These are phyloP conservation scores for Cheilosia scutellata DNA, from an alignment of 2,888 invertebrate genomes.

Conservation along the genomic window DNA sequence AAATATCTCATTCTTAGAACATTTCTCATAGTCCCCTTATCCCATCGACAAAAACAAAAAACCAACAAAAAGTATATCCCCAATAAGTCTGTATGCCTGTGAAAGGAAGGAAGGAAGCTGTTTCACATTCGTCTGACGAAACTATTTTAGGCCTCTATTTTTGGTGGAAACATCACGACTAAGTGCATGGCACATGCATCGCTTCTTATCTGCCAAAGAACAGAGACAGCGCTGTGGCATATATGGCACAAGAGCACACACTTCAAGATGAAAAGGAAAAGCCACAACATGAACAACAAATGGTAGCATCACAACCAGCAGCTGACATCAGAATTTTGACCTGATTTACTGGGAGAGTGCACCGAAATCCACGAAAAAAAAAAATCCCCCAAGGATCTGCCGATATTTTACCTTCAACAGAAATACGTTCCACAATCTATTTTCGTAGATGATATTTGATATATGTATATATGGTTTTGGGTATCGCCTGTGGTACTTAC, in stretches of 20 bases:
- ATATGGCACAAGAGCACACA: constrained; percentile 14
- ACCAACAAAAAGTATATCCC: constrained; percentile 1
- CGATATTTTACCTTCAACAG: constrained; percentile 5
- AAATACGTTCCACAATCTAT: constrained; percentile 42
- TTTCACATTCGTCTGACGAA: constrained; percentile 37
- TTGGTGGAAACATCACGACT: constrained; percentile 34
- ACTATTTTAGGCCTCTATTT: constrained; percentile 66
- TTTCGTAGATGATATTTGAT: constrained; percentile 67
- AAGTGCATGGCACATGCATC: constrained; percentile 23
- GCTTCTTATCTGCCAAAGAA: constrained; percentile 46
- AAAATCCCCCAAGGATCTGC: constrained; percentile 35
- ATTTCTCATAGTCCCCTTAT: constrained; percentile 27
- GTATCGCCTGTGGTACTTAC: background rate
- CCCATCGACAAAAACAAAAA: constrained; percentile 38
- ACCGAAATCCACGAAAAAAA: constrained; percentile 15
- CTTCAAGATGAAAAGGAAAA: constrained; percentile 33
- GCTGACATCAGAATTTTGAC: constrained; percentile 37
- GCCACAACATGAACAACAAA: constrained; percentile 6
- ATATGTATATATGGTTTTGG: constrained; percentile 42
- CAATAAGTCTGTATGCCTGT: constrained; percentile 9
- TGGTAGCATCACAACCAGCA: constrained; percentile 21
- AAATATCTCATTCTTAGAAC: constrained; percentile 18
- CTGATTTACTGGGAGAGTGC: constrained; percentile 40
- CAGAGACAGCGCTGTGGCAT: constrained; percentile 1
- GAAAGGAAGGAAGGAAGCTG: constrained; percentile 57